Evolutionary conservation across 2,888 invertebrate species (phyloP).

Genomic region (Aspidiotus rigidus): DNA sequence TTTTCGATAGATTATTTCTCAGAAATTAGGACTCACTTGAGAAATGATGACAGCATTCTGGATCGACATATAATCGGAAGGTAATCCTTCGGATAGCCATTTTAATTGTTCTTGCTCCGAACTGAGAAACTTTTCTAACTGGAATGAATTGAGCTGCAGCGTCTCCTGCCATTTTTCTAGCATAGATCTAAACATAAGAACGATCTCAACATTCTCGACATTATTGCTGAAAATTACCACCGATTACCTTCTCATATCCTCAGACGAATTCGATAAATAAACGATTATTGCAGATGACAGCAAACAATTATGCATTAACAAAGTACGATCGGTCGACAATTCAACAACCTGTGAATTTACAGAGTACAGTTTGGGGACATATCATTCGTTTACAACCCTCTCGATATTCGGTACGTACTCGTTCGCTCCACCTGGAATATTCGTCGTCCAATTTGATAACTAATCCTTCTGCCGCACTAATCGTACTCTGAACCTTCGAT

Average conservation of each 20-base stretch:
- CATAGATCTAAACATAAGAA: conserved; percentile 40
- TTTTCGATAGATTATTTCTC: background rate
- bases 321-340: conserved; percentile 53
- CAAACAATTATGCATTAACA: conserved; percentile 56
- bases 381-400: too few species aligned
- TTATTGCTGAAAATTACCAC: background rate
- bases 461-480: conserved; percentile 67
- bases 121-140: conserved; percentile 51
- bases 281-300: conserved; percentile 69
- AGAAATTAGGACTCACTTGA: conserved; percentile 48
- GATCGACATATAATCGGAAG: conserved; percentile 64
- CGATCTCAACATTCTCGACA: background rate
- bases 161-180: conserved; percentile 42
- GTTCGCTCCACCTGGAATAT: conserved; percentile 74
- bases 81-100: conserved; percentile 79
- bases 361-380: too few species aligned
- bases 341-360: conserved; percentile 47
- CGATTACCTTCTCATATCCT: conserved; percentile 53
- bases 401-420: conserved; percentile 46
- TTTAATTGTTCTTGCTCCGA: conserved; percentile 67
- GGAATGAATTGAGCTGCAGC: conserved; percentile 45
- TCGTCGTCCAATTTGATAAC: conserved; percentile 83
- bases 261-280: conserved; percentile 61
- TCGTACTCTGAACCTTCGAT: conserved; percentile 63
- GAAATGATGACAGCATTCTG: conserved; percentile 74